Percentiles rank a stretch among this genome's conserved stretches.
These are phyloP conservation scores for Terrapene triunguis DNA, from an alignment of 2,113 vertebrate species.

Conservation along the genomic window DNA sequence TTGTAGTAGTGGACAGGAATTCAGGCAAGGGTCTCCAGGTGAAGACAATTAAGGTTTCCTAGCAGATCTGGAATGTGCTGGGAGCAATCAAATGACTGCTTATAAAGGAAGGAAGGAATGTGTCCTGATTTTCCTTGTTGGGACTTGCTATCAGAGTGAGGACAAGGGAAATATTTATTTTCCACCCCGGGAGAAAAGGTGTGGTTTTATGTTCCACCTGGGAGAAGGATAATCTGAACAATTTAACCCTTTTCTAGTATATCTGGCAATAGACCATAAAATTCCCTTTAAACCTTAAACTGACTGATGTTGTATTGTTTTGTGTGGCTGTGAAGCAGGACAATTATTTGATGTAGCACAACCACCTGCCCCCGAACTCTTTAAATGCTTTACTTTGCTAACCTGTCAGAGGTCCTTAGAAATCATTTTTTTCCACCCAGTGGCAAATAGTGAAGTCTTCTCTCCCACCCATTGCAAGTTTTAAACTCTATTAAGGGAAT, in stretches of 20 bases:
- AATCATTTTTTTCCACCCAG: neutral
- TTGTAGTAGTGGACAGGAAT: constrained; percentile 64
- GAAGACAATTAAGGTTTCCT: constrained; percentile 72
- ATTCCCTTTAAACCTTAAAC: neutral
- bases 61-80: constrained; percentile 71
- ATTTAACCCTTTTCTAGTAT: neutral
- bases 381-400: neutral
- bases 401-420: neutral
- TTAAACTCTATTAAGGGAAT: neutral
- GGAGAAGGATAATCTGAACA: constrained; percentile 8
- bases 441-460: neutral
- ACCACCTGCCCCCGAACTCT: neutral
- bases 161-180: constrained; percentile 50
- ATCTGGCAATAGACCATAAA: neutral
- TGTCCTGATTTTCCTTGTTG: constrained; percentile 66
- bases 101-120: constrained; percentile 69
- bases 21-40: constrained; percentile 60
- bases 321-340: neutral
- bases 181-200: neutral
- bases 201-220: neutral
- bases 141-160: constrained; percentile 46
- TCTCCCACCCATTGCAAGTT: neutral
- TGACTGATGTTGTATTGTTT: neutral
- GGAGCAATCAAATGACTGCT: constrained; percentile 52
- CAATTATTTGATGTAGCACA: neutral